Evolutionary conservation across 2,888 invertebrate genomes (phyloP), one percentile per base, ranked within the genome.

Genomic region (Zhengitettix transpicula): DNA sequence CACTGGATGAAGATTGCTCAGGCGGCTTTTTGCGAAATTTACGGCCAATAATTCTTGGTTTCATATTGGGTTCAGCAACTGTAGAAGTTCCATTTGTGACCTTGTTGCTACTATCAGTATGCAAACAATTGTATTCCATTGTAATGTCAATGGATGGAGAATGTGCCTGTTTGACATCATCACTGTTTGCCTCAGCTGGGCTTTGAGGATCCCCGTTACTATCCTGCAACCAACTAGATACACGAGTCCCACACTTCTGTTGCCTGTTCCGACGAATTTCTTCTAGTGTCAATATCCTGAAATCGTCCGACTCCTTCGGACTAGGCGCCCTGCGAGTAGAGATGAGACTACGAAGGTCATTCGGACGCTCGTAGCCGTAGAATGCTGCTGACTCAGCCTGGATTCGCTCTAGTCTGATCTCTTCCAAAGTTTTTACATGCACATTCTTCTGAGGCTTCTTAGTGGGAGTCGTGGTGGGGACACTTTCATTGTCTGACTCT

Each of bases 401-500:
- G 62, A 86, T 81, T 67, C 78, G 77, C 73, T 85, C 84, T 58
- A 86, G 74, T 55, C 81, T 78, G 64, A 83, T 78, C 66, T 86
- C 80, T 70, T 86, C 87, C 69, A 83, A 78, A 0, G 83, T 82
- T 75, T 85, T 84, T 63, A 79, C 74, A 64, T 74, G 72, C 52
- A 66, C 63, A 60, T 70, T 72, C 59, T 71, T 71, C 68, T 78
- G 77, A 56, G 67, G 67, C 61, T 60, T 60, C 72, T 78, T 78
- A 63, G 69, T 69, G 62, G 84, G 84, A 65, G 81, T 81, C 60
- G 76, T 75, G 44, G 83, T 80, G 40, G 83, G 81, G 66, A 77
- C 79, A 72, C 84, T 84, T 78, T 86, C 86, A 73, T 78, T 83
- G 78, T 86, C 85, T 69, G 86, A 85, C 75, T 86, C 86, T 86